These are phyloP conservation scores for Saimiri boliviensis DNA, from an alignment of 2,113 vertebrate species.

Conservation along the genomic window DNA sequence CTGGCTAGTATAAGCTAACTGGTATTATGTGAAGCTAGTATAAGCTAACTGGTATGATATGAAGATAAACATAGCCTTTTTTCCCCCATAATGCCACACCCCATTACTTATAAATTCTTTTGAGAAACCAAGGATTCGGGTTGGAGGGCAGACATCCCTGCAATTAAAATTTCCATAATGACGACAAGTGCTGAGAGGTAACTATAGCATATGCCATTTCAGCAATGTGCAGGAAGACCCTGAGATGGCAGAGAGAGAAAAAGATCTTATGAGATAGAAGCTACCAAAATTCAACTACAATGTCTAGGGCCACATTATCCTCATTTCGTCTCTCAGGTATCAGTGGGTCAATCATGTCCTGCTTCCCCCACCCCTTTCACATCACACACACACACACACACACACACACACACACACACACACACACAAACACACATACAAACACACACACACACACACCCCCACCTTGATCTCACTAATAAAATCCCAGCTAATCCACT, in stretches of 20 bases:
- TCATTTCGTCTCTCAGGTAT: background rate
- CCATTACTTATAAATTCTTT: conserved; percentile 2
- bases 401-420: background rate
- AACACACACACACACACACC: too few species aligned
- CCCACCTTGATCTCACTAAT: background rate
- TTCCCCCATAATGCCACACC: background rate
- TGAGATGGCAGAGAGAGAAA: background rate
- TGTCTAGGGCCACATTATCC: background rate
- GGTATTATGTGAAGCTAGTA: background rate
- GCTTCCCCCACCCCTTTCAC: background rate
- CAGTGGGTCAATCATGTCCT: background rate
- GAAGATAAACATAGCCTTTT: background rate
- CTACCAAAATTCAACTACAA: background rate
- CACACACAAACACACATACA: background rate
- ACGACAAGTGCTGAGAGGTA: background rate
- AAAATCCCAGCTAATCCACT: conserved; percentile 4
- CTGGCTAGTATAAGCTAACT: background rate
- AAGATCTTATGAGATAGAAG: background rate
- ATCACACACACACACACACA: background rate
- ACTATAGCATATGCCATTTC: background rate
- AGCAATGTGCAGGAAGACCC: background rate
- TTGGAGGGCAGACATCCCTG: background rate
- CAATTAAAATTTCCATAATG: background rate
- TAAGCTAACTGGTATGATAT: background rate
- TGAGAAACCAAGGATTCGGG: conserved; percentile 9